Base-by-base conservation (phyloP, 92 coral and sea anemone species). In the Epizoanthus illoricatus region DNA sequence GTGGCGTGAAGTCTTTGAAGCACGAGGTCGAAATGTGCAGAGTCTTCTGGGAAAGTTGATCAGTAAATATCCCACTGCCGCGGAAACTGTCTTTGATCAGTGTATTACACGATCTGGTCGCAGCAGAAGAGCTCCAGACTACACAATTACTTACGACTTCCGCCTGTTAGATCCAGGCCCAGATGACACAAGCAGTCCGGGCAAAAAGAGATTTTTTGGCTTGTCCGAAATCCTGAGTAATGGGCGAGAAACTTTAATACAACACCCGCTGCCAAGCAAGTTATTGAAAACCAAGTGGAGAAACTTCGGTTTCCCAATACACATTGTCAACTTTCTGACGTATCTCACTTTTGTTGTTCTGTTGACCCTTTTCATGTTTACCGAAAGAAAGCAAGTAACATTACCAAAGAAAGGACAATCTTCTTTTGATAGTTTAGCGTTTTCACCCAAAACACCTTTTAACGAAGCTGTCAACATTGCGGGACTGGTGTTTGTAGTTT, bases 81-180 rank as follows among this genome's bases (percentile, higher is more conserved):
- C 92, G 2, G 84, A 64, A 69, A 63, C 80, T 21, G 89, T 90
- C 43, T 79, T 92, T 84, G 95, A 92, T 84, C 87, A 88, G n/a
- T 90, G 95, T 64, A 74, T 92, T 80, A 83, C 80, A 75, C 73
- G 85, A 49, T 86, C 93, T 11, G 41, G 65, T n/a, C 76, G 74
- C 72, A 87, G 76, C 17, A 71, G 76, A 57, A 65, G 58, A 17
- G 87, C 69, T 33, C 71, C 71, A 55, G 68, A 86, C 20, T 78
- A 87, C 63, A 79, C 88, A 16, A 81, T 92, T 60, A 85, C 80
- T 23, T 90, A 90, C 67, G 95, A 92, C 68, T 92, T 92, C 74
- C 80, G 83, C n/a, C 84, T 90, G 20, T 88, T 92, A 11, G 95
- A 92, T 73, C 91, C 95, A 65, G 95, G 95, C 23, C 93, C 93